Evolutionary conservation across 2,888 invertebrate genomes (phyloP).

Genomic region (Andrena dorsata): DNA sequence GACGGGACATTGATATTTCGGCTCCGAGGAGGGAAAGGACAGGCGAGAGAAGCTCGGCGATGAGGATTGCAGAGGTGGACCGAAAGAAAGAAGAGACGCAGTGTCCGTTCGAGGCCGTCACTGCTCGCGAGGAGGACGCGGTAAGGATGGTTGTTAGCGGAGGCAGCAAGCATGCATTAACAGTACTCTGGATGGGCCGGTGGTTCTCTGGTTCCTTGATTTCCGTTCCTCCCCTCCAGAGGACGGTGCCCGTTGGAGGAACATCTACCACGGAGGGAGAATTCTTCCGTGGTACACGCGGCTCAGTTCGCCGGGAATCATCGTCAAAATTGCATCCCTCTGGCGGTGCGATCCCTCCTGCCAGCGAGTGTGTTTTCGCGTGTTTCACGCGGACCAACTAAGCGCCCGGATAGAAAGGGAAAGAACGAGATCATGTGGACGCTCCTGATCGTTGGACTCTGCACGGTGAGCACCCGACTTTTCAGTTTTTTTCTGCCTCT

Average conservation of each 20-base stretch:
- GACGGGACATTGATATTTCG: too few relatives aligned
- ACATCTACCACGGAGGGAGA: conserved; percentile 70
- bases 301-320: conserved; percentile 80
- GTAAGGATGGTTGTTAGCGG: conserved; percentile 82
- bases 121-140: conserved; percentile 66
- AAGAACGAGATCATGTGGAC: conserved; percentile 78
- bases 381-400: conserved; percentile 18
- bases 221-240: conserved; percentile 70
- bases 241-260: conserved; percentile 51
- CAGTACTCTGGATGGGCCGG: conserved; percentile 83
- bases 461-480: conserved; percentile 76
- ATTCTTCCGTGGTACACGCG: conserved; percentile 63
- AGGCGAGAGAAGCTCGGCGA: background rate
- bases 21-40: too few relatives aligned
- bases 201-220: conserved; percentile 75
- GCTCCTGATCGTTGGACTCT: conserved; percentile 79
- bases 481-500: background rate
- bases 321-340: conserved; percentile 79
- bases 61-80: conserved; percentile 8
- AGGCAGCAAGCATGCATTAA: conserved; percentile 84
- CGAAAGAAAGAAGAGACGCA: conserved; percentile 29
- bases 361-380: conserved; percentile 52
- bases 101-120: conserved; percentile 72
- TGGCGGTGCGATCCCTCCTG: conserved; percentile 18
- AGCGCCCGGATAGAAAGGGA: conserved; percentile 34